phyloP scores from a whole-genome alignment of 2,797 vertebrate genomes.

The Sorex maritimensis region DNA sequence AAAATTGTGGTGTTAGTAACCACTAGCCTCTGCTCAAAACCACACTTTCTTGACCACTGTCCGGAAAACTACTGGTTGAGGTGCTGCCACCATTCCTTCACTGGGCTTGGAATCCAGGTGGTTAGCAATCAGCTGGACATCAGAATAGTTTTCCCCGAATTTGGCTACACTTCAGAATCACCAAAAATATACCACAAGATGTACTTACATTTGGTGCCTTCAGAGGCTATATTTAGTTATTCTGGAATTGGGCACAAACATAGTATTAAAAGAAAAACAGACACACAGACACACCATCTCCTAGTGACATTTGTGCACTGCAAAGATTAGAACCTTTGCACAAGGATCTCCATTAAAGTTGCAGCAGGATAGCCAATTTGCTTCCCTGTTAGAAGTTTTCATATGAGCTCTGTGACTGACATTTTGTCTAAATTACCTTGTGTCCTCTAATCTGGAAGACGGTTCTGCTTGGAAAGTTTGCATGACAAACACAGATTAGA shows the following conservation, averaged over 20 bases:
- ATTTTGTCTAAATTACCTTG: background rate
- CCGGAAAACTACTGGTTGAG: background rate
- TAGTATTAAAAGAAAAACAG: conserved; percentile 46
- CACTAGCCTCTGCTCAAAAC: background rate
- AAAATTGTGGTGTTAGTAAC: background rate
- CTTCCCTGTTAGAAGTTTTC: background rate
- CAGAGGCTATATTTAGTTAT: conserved; percentile 57
- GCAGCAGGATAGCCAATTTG: background rate
- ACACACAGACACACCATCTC: background rate
- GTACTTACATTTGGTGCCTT: background rate
- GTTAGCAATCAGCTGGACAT: conserved; percentile 19
- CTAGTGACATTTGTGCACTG: conserved; percentile 1
- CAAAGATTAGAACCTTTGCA: background rate
- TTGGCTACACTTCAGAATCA: conserved; percentile 5
- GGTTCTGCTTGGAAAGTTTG: conserved; percentile 16
- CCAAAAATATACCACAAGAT: conserved; percentile 28
- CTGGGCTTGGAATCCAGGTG: background rate
- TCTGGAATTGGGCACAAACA: conserved; percentile 32
- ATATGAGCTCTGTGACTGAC: background rate
- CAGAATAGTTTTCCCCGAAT: background rate
- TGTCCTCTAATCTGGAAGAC: background rate
- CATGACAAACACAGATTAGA: background rate
- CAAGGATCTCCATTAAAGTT: background rate
- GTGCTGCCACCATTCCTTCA: background rate
- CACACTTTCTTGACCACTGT: background rate